These are phyloP conservation scores for Lamprotornis superbus DNA, from an alignment of 2,113 vertebrate species.

Conservation along the genomic window DNA sequence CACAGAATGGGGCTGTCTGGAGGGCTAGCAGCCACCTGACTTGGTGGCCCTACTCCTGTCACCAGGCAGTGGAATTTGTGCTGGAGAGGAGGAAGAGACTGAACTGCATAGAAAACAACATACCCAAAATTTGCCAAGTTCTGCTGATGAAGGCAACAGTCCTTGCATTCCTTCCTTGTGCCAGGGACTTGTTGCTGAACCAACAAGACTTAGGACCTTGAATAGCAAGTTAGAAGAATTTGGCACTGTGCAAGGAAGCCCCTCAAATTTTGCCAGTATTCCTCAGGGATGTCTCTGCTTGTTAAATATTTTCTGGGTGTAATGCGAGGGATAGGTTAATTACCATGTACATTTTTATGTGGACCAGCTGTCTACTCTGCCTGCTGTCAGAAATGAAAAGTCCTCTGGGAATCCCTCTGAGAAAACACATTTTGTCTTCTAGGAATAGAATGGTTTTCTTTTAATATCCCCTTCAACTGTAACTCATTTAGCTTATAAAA, in stretches of 20 bases:
- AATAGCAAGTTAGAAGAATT: neutral
- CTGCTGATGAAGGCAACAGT: neutral
- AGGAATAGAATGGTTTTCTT: conserved; percentile 42
- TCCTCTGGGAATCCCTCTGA: conserved; percentile 20
- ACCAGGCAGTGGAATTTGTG: neutral
- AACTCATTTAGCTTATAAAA: conserved; percentile 15
- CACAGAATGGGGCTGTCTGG: neutral
- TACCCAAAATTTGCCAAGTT: neutral
- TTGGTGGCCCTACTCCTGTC: neutral
- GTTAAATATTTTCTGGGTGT: neutral
- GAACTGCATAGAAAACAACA: neutral
- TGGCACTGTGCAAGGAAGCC: neutral
- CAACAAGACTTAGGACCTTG: neutral
- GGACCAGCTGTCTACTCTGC: conserved; percentile 42
- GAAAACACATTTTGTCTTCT: conserved; percentile 37
- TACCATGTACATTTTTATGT: neutral
- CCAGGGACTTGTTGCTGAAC: neutral
- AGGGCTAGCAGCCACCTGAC: neutral
- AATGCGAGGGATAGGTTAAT: neutral
- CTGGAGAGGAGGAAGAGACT: neutral
- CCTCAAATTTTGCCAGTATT: neutral
- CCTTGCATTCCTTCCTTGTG: neutral
- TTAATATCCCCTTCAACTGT: conserved; percentile 13
- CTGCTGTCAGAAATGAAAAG: conserved; percentile 22
- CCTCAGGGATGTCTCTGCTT: neutral